Evolutionary conservation across 2,113 vertebrate species (phyloP).

Genomic region (Neotragus pygmaeus): DNA sequence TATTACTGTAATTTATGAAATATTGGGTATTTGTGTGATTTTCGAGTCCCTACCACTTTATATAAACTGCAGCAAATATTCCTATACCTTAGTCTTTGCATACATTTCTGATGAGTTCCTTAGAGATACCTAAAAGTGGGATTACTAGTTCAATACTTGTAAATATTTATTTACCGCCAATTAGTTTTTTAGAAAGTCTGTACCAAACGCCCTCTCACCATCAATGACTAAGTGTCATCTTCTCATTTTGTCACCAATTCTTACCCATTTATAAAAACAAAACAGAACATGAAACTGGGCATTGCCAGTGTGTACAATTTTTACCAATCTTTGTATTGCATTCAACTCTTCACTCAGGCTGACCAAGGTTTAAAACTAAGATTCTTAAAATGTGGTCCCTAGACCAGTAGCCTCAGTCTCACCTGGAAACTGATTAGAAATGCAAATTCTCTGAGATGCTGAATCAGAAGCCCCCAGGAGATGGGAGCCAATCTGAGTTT

Average conservation of each 20-base stretch:
- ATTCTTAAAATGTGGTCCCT: neutral
- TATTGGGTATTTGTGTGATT: neutral
- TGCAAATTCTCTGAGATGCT: neutral
- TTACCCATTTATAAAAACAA: neutral
- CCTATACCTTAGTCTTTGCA: neutral
- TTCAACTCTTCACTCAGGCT: neutral
- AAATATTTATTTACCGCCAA: neutral
- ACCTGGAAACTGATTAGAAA: neutral
- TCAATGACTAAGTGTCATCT: neutral
- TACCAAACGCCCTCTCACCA: neutral
- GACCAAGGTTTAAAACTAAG: neutral
- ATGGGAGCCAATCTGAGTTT: neutral
- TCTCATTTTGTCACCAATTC: neutral
- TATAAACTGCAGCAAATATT: neutral
- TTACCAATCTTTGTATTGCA: neutral
- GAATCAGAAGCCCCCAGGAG: neutral
- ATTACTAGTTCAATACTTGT: neutral
- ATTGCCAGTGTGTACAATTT: neutral
- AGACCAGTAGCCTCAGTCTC: neutral
- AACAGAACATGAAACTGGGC: neutral
- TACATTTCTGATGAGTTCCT: neutral
- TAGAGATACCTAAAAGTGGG: neutral
- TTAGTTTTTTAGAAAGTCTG: neutral
- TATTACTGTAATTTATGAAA: neutral
- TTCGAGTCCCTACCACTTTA: neutral